phyloP scores from a whole-genome alignment of 2,888 invertebrate species.

The Spialia ferax region DNA sequence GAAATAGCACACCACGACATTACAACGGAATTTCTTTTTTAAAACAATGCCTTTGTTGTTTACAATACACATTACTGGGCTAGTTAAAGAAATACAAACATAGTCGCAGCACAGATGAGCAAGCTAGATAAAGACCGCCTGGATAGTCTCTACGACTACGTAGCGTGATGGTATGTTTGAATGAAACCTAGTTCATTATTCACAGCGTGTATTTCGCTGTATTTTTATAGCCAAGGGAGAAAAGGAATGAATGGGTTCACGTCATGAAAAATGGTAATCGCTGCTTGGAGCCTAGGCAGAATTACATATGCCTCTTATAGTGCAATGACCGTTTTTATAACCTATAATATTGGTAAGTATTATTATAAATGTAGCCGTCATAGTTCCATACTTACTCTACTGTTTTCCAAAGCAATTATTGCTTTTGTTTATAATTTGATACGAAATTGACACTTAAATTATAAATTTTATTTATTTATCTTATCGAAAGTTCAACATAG shows the following conservation, averaged over 20 bases:
- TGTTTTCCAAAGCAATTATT: not conserved
- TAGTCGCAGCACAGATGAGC: conserved; percentile 21
- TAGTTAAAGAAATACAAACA: conserved; percentile 25
- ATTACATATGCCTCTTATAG: conserved; percentile 22
- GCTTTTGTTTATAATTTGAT: too few species aligned
- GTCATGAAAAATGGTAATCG: conserved; percentile 41
- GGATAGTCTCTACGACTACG: conserved; percentile 20
- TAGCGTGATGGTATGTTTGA: conserved; percentile 40
- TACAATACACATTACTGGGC: conserved; percentile 5
- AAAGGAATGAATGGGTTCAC: conserved; percentile 39
- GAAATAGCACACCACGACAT: not conserved
- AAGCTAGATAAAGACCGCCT: conserved; percentile 31
- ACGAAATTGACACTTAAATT: too few species aligned
- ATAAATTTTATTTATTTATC: too few species aligned
- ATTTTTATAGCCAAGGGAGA: conserved; percentile 40
- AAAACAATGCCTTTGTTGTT: not conserved
- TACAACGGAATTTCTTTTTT: not conserved
- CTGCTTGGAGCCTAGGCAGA: conserved; percentile 31
- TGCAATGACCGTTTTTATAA: conserved; percentile 21
- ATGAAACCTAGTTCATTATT: conserved; percentile 39
- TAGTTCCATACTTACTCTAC: not conserved
- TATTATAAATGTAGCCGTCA: not conserved
- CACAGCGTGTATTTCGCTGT: conserved; percentile 39
- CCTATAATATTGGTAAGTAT: not conserved
- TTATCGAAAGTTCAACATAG: too few species aligned